Evolutionary conservation across 1,140 invertebrate species (phyloP), one percentile per base, ranked within the genome.

Genomic region (Nasonia giraulti): DNA sequence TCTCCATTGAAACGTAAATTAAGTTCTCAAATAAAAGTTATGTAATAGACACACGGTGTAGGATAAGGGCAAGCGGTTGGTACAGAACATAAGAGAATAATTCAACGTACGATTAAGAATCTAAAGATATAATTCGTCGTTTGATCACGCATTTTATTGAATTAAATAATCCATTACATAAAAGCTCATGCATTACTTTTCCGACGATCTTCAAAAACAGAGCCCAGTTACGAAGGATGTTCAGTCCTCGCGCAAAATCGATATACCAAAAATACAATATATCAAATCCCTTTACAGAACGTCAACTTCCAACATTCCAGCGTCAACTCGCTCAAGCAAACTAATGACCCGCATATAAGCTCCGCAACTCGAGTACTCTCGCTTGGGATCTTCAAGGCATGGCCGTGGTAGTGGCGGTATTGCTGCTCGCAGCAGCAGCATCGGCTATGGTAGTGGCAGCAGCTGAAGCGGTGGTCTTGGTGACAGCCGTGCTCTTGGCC

Each of bases 111-210:
- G 12, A 55, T 31, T 55, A 81, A 71, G 68, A 82, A 47, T 69
- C 2, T 75, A 68, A 74, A 68, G 50, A 50, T 74, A 37, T 75
- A 50, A 85, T 66, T 83, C 33, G 47, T 55, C 40, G 5, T 37
- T 55, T 33, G 73, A 81, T 62, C 20, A 69, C 17, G 55, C 31
- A 27, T 76, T 80, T 77, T 81, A 74, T 86, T 87, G 44, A 80
- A 31, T 85, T 10, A 85, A 76, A 77, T 14, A 23, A 68, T 44
- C 44, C 74, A 11, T 83, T 83, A 76, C 73, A 83, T 68, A 68
- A 40, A 12, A 8, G 31, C 14, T 33, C 20, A 62, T 17, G 14
- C 14, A 62, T 33, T 78, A 62, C 11, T 44, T 23, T 44, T 17
- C 44, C 1, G 47, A 44, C 27, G 44, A 71, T 71, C 17, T 11